A percentile compares a stretch with the other conserved stretches of the same genome.
Conservation (phyloP, 2,888 invertebrate species). For the Macaria notata region DNA sequence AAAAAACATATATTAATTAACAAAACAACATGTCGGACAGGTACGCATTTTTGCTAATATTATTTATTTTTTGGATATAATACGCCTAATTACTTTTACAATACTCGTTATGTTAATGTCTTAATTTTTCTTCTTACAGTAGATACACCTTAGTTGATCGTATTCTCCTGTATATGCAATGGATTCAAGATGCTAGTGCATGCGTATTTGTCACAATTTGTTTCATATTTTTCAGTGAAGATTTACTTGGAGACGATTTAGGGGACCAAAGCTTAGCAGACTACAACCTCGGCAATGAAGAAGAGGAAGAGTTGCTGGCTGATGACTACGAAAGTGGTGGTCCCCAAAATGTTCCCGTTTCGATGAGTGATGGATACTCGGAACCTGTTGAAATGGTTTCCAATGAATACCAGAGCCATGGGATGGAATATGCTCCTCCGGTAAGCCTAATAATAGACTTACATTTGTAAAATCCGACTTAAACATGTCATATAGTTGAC, state of each 20-base stretch:
- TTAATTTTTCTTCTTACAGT: no score
- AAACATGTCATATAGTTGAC: no score
- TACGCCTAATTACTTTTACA: no score
- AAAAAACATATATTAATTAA: no score
- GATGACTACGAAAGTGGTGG: constrained; percentile 68
- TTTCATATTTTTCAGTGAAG: constrained; percentile 66
- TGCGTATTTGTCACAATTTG: constrained; percentile 24
- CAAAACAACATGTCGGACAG: constrained; percentile 76
- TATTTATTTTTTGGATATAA: no score
- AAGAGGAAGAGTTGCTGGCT: constrained; percentile 74
- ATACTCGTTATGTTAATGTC: no score
- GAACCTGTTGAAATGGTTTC: constrained; percentile 52
- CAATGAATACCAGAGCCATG: constrained; percentile 53
- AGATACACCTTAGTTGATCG: no score
- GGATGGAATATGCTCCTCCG: constrained; percentile 53
- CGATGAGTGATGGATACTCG: constrained; percentile 46
- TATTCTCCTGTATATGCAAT: no score
- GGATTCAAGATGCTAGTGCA: constrained; percentile 11
- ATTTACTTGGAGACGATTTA: constrained; percentile 75
- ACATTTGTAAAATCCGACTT: no score
- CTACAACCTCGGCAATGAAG: constrained; percentile 77
- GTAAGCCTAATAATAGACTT: constrained; percentile 37
- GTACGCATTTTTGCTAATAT: constrained; percentile 53
- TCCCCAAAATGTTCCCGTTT: constrained; percentile 67
- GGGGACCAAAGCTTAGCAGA: constrained; percentile 76